These are phyloP conservation scores for Atlantisia rogersi DNA, from an alignment of 2,113 vertebrate genomes.

Conservation along the genomic window DNA sequence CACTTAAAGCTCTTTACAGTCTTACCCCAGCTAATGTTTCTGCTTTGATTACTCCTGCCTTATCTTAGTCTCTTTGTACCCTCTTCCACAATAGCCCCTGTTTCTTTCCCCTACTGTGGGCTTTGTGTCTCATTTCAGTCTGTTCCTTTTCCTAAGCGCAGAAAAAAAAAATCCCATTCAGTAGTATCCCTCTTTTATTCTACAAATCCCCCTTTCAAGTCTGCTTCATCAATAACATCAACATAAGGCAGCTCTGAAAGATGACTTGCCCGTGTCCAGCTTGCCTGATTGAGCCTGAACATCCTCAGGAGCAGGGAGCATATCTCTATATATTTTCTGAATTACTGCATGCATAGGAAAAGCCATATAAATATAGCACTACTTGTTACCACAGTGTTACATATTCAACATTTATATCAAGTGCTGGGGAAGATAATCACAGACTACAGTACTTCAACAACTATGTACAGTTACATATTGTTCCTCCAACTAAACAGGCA, in stretches of 20 bases:
- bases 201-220: conserved; percentile 38
- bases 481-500: neutral
- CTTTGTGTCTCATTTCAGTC: conserved; percentile 13
- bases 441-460: neutral
- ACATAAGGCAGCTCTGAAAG: neutral
- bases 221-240: conserved; percentile 20
- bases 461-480: neutral
- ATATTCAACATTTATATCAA: neutral
- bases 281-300: neutral
- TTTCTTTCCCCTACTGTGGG: neutral
- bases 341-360: neutral
- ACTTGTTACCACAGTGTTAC: neutral
- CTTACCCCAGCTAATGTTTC: neutral
- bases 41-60: conserved; percentile 26
- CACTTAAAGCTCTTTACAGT: neutral
- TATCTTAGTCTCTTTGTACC: conserved; percentile 19
- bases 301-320: neutral
- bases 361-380: neutral
- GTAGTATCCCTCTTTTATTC: neutral
- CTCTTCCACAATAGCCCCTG: neutral
- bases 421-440: neutral
- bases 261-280: neutral
- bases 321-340: neutral
- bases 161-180: conserved; percentile 17
- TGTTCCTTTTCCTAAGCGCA: neutral